phyloP scores from a whole-genome alignment of 2,113 vertebrate species.

The Pardalotus punctatus region DNA sequence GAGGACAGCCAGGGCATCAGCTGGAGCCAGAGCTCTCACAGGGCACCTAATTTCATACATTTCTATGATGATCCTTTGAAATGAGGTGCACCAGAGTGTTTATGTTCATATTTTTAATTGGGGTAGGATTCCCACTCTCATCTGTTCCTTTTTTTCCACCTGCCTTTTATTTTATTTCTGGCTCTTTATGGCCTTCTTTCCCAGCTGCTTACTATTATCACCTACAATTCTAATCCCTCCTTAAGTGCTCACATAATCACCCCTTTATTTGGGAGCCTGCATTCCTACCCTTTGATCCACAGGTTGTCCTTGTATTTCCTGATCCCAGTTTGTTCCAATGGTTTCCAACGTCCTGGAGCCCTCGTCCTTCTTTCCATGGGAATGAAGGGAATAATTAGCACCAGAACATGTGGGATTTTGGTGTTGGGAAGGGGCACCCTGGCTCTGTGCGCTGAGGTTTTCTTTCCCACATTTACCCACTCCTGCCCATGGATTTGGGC shows the following conservation, averaged over 20 bases:
- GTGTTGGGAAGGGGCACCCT: neutral
- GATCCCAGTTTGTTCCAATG: neutral
- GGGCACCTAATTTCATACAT: neutral
- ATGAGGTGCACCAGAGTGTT: neutral
- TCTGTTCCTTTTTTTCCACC: neutral
- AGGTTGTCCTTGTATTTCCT: neutral
- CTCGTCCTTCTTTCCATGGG: neutral
- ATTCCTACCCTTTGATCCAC: neutral
- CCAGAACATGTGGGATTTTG: neutral
- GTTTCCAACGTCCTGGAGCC: rapidly evolving
- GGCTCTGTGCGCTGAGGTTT: neutral
- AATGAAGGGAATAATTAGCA: neutral
- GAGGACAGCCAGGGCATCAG: neutral
- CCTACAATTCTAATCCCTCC: neutral
- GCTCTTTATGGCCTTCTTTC: neutral
- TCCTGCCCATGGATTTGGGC: neutral
- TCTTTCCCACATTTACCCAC: neutral
- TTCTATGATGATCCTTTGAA: neutral
- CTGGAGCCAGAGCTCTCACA: neutral
- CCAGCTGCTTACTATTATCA: conserved; percentile 34
- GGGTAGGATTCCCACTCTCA: neutral
- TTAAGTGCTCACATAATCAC: conserved; percentile 42
- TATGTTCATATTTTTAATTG: neutral
- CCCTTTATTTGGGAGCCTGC: neutral
- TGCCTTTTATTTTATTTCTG: neutral